Evolutionary conservation across 2,888 invertebrate genomes (phyloP), one percentile per base, ranked within the genome.

Genomic region (Macrophya annulata): DNA sequence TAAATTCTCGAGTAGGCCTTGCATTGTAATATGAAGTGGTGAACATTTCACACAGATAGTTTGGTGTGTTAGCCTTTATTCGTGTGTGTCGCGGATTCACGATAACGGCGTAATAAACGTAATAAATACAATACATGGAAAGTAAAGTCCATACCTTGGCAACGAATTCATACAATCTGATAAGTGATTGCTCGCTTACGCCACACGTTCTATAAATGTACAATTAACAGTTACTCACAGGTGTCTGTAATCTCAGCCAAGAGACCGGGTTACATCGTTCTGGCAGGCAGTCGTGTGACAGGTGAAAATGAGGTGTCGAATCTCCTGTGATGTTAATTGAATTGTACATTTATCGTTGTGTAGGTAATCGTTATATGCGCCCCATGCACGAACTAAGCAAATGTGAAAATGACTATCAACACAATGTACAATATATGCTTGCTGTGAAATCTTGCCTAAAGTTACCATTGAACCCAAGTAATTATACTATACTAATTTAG

Each of bases 171-270:
- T 21, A 59, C n/a, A 1, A 59, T 8, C 17, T 21, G 59, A 59
- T 48, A 15, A 15, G 15, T 15, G 17, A n/a, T n/a, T 59, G 6
- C 8, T 21, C 59, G n/a, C 21, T 21, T 59, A 5, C 59, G 59
- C 59, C 59, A 59, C 59, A 59, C 59, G 9, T 59, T 59, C 8
- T n/a, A 59, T 59, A 21, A 59, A 59, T 59, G 59, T 59, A 59
- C 59, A 59, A 59, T 59, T n/a, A 59, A 5, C 59, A 59, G 59
- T 59, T 59, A 21, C 59, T 59, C 59, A 59, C 59, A 59, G 59
- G n/a, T 59, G 59, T 59, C 21, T 8, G 59, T 59, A 21, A 8
- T 59, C 21, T 59, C 59, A 59, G 59, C 21, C 59, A 21, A 8
- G 59, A 59, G 59, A 59, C n/a, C 59, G 59, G 21, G 59, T 59